Evolutionary conservation across 1,140 invertebrate genomes (phyloP).

Genomic region (Diabrotica virgifera): DNA sequence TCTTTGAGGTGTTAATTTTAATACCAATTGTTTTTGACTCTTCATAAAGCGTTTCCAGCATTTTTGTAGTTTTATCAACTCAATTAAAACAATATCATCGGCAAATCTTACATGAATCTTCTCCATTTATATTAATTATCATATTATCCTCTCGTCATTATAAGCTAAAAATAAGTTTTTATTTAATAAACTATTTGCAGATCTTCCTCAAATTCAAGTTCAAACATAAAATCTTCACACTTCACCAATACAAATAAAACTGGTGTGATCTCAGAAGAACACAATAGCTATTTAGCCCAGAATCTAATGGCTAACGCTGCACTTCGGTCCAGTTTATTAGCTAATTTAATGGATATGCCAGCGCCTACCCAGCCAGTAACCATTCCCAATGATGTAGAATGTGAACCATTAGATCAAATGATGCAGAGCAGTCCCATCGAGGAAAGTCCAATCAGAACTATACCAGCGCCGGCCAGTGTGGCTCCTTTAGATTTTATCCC

Average conservation of each 20-base stretch:
- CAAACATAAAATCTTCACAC: slow-evolving; percentile 32
- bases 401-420: not conserved
- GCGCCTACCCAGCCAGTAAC: not conserved
- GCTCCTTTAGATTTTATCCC: slow-evolving; percentile 33
- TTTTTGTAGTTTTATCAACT: too few relatives aligned
- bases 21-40: too few relatives aligned
- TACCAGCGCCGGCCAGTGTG: slow-evolving; percentile 14
- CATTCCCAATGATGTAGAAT: slow-evolving; percentile 19
- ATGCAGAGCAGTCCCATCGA: slow-evolving; percentile 22
- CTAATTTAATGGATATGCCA: slow-evolving; percentile 36
- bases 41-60: too few relatives aligned
- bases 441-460: slow-evolving; percentile 20
- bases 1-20: too few relatives aligned
- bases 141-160: too few relatives aligned
- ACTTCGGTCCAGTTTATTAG: slow-evolving; percentile 37
- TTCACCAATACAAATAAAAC: slow-evolving; percentile 33
- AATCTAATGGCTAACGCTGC: slow-evolving; percentile 43
- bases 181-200: slow-evolving; percentile 8
- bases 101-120: too few relatives aligned
- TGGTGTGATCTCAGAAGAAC: slow-evolving; percentile 37
- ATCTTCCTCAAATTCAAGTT: slow-evolving; percentile 37
- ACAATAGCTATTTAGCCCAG: slow-evolving; percentile 41
- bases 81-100: too few relatives aligned
- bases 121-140: too few relatives aligned
- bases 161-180: too few relatives aligned